These are phyloP conservation scores for Zaprionus inermis DNA, from an alignment of 1,140 invertebrate species.

Conservation along the genomic window DNA sequence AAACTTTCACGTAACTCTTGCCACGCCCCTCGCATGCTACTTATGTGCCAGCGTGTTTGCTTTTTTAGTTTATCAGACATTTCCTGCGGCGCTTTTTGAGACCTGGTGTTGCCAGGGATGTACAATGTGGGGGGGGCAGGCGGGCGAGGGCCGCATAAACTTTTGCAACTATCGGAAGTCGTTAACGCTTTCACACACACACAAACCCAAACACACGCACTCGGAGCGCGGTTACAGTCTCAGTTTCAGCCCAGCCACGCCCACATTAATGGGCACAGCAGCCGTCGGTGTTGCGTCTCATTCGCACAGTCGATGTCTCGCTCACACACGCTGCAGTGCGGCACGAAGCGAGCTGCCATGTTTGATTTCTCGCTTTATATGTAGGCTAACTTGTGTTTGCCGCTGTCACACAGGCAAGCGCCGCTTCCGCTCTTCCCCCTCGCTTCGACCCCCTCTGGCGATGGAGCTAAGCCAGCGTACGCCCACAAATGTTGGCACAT, in stretches of 20 bases:
- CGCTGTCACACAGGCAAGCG: slow-evolving; percentile 56
- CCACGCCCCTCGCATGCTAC: slow-evolving; percentile 24
- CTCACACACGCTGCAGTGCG: not conserved
- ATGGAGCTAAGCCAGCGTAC: slow-evolving; percentile 15
- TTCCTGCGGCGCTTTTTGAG: slow-evolving; percentile 67
- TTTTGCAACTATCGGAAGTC: slow-evolving; percentile 79
- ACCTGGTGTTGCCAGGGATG: slow-evolving; percentile 28
- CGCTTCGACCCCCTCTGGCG: not conserved
- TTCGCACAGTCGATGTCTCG: slow-evolving; percentile 9
- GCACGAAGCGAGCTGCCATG: slow-evolving; percentile 61
- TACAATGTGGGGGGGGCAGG: not conserved
- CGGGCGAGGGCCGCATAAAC: slow-evolving; percentile 35
- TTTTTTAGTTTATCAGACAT: slow-evolving; percentile 73
- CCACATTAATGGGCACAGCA: slow-evolving; percentile 61
- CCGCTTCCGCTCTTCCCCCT: slow-evolving; percentile 1
- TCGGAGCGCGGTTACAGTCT: not conserved
- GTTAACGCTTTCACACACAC: slow-evolving; percentile 73
- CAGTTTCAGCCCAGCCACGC: slow-evolving; percentile 23
- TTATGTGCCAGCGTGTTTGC: slow-evolving; percentile 36
- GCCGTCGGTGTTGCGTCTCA: slow-evolving; percentile 26
- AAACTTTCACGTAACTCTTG: slow-evolving; percentile 13
- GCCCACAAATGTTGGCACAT: slow-evolving; percentile 78
- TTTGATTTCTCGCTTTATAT: slow-evolving; percentile 79
- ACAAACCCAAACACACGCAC: slow-evolving; percentile 8
- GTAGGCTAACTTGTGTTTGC: slow-evolving; percentile 75